Conservation (phyloP, 2,113 vertebrate genomes). For the Aplodontia rufa region DNA sequence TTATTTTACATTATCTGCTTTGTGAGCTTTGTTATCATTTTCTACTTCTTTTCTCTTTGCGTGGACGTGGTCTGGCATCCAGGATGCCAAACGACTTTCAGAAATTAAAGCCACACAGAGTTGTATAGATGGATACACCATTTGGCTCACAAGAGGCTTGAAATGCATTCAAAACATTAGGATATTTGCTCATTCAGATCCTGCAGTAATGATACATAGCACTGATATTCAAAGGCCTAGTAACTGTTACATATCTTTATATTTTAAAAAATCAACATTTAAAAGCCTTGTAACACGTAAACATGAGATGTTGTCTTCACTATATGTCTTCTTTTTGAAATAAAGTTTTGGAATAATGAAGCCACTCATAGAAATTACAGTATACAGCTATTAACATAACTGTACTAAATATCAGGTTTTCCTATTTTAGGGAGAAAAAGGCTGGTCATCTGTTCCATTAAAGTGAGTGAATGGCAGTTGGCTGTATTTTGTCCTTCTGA, state of each 20-base stretch:
- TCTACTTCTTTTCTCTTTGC: neutral
- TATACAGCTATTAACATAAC: constrained; percentile 25
- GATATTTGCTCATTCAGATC: neutral
- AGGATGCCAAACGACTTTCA: neutral
- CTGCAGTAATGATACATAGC: neutral
- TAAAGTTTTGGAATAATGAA: constrained; percentile 19
- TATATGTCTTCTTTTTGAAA: constrained; percentile 27
- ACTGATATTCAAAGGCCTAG: neutral
- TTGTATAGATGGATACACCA: neutral
- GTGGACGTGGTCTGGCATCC: neutral
- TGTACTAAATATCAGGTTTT: constrained; percentile 44
- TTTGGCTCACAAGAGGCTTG: neutral
- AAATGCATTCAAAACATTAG: neutral
- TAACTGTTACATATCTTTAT: neutral
- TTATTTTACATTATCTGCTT: neutral
- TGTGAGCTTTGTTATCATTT: neutral
- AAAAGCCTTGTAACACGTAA: neutral
- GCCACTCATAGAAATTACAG: neutral
- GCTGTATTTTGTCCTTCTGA: constrained; percentile 48
- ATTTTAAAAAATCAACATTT: neutral
- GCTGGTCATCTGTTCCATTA: constrained; percentile 2
- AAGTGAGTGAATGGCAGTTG: constrained; percentile 29
- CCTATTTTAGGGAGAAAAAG: neutral
- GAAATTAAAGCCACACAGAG: neutral
- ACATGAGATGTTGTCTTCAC: neutral